These are phyloP conservation scores for Radopholus similis DNA, from an alignment of 1,140 invertebrate genomes.

Conservation along the genomic window DNA sequence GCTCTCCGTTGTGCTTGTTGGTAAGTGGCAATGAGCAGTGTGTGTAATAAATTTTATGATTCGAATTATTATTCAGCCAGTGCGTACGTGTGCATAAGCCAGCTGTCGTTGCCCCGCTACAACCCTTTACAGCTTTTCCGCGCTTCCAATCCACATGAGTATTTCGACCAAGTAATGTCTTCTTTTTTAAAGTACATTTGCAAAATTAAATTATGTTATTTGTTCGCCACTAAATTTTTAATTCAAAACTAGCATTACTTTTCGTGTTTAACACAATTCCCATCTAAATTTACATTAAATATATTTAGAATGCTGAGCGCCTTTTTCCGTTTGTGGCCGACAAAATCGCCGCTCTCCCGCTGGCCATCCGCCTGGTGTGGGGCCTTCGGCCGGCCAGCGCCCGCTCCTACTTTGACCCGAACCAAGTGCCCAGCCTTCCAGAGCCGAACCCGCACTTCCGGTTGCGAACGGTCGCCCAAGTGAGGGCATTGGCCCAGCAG, in stretches of 20 bases:
- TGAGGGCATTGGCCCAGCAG: constrained; percentile 37
- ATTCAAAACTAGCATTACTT: background rate
- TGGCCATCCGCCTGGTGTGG: constrained; percentile 45
- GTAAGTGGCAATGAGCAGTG: background rate
- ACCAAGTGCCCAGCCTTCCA: constrained; percentile 7
- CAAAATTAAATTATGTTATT: background rate
- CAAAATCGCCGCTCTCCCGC: constrained; percentile 44
- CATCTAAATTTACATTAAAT: no score
- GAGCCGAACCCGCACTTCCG: constrained; percentile 29
- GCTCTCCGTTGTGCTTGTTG: constrained; percentile 28
- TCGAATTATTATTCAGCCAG: constrained; percentile 15
- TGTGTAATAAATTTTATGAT: background rate
- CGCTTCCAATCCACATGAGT: constrained; percentile 49
- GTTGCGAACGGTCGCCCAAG: constrained; percentile 30
- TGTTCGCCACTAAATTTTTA: background rate
- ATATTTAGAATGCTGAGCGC: constrained; percentile 48
- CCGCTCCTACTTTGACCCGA: constrained; percentile 36
- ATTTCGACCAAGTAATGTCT: constrained; percentile 40
- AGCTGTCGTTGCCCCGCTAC: constrained; percentile 53
- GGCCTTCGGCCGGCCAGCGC: constrained; percentile 26
- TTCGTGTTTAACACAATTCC: no score
- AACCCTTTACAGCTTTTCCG: constrained; percentile 58
- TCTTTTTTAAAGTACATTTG: background rate
- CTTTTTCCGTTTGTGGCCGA: constrained; percentile 48
- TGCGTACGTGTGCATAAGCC: constrained; percentile 30